These are phyloP conservation scores for Myotis findleyi DNA, from an alignment of 2,797 vertebrate genomes.

Conservation along the genomic window DNA sequence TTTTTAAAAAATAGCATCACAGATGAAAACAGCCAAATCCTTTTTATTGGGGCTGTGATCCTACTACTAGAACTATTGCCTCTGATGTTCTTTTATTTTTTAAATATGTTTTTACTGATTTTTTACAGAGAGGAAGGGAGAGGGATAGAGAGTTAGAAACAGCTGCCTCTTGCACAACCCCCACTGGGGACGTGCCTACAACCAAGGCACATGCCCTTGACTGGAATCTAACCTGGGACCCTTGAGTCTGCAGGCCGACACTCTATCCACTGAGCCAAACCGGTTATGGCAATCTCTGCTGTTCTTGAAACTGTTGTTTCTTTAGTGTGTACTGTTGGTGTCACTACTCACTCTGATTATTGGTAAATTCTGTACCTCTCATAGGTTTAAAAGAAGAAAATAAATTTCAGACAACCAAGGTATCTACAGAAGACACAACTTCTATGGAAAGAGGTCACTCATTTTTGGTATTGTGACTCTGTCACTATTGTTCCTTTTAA, in stretches of 20 bases:
- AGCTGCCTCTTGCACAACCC: no score
- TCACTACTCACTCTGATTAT: background rate
- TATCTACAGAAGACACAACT: background rate
- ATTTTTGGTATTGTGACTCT: background rate
- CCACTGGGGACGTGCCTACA: no score
- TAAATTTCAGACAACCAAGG: background rate
- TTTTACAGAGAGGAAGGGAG: no score
- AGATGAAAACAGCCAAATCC: background rate
- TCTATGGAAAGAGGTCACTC: background rate
- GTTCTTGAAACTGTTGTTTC: background rate
- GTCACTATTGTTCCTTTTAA: background rate
- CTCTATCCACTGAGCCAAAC: no score
- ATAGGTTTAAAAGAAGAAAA: conserved; percentile 46
- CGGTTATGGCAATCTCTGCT: background rate
- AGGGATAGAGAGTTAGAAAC: no score
- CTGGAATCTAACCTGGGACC: no score
- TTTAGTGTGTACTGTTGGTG: background rate
- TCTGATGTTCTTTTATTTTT: background rate
- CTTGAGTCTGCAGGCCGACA: no score
- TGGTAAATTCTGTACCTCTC: background rate
- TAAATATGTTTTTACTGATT: no score
- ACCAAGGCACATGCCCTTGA: no score
- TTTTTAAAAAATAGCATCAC: background rate
- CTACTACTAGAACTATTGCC: background rate
- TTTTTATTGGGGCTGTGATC: background rate